Evolutionary conservation across 2,113 vertebrate species (phyloP).

Genomic region (Speoplatyrhinus poulsoni): DNA sequence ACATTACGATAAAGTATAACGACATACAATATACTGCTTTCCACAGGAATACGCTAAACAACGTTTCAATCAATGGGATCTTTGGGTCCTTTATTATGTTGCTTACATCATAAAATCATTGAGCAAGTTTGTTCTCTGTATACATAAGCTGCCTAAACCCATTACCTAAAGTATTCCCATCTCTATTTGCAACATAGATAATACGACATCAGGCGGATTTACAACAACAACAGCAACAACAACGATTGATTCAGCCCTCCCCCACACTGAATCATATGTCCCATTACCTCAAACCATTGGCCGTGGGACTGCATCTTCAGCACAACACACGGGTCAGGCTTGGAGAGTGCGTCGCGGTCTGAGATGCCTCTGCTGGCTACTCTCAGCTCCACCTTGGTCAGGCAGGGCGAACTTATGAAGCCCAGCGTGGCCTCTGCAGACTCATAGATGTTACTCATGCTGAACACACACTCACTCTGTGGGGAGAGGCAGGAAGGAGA

Average conservation of each 20-base stretch:
- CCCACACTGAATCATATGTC: neutral
- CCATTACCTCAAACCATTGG: conserved; percentile 85
- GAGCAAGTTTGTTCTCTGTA: too few relatives aligned
- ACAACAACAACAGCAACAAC: too few relatives aligned
- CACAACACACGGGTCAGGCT: conserved; percentile 85
- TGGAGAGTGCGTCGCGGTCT: conserved; percentile 82
- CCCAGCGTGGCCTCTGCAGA: conserved; percentile 80
- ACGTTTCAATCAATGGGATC: too few relatives aligned
- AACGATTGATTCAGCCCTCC: neutral
- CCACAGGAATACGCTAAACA: too few relatives aligned
- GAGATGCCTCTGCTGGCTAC: conserved; percentile 84
- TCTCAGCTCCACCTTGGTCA: conserved; percentile 85
- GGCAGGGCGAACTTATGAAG: conserved; percentile 84
- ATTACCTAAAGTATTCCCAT: too few relatives aligned
- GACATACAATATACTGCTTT: too few relatives aligned
- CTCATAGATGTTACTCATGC: conserved; percentile 81
- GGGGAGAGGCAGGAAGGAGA: conserved; percentile 17
- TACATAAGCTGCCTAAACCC: too few relatives aligned
- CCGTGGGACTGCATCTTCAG: conserved; percentile 85
- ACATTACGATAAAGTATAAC: too few relatives aligned
- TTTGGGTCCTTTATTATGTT: too few relatives aligned
- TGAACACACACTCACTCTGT: conserved; percentile 57
- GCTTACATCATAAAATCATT: too few relatives aligned
- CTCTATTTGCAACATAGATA: too few relatives aligned
- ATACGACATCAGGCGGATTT: too few relatives aligned